phyloP scores from a whole-genome alignment of 2,888 invertebrate genomes.

The Athalia circularis region DNA sequence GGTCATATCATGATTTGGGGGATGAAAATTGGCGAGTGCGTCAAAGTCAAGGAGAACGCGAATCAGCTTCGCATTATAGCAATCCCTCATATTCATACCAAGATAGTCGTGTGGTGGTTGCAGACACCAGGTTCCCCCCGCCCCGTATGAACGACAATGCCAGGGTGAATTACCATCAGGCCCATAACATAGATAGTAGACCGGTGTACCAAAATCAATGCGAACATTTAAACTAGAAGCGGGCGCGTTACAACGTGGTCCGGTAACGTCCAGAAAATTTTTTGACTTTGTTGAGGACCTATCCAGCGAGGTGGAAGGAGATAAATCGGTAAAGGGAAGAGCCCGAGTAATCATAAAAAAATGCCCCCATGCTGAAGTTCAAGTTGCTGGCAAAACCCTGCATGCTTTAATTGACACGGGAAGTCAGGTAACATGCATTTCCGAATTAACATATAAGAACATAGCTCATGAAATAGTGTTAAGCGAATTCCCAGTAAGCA shows the following conservation, averaged over 20 bases:
- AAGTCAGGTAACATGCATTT: neutral
- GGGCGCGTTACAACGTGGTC: constrained; percentile 40
- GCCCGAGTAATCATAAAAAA: neutral
- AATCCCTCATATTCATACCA: too few relatives aligned
- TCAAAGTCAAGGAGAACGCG: too few relatives aligned
- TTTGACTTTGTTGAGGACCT: constrained; percentile 46
- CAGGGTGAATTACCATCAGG: too few relatives aligned
- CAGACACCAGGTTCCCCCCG: too few relatives aligned
- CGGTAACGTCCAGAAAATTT: constrained; percentile 14
- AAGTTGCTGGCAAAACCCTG: neutral
- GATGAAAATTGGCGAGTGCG: too few relatives aligned
- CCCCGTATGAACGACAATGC: too few relatives aligned
- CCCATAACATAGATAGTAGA: too few relatives aligned
- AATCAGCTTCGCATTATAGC: too few relatives aligned
- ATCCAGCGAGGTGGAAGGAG: constrained; percentile 25
- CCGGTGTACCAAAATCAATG: neutral
- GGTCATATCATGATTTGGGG: too few relatives aligned
- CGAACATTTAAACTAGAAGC: constrained; percentile 48
- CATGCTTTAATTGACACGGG: constrained; percentile 8
- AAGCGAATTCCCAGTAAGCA: neutral
- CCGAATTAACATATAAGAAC: neutral
- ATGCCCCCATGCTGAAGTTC: neutral
- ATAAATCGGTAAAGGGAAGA: neutral
- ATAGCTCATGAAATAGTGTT: neutral
- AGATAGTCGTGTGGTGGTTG: too few relatives aligned